A percentile compares a stretch with the other conserved stretches of the same genome.
phyloP scores from a whole-genome alignment of 2,113 vertebrate species.

The Megaleporinus macrocephalus region DNA sequence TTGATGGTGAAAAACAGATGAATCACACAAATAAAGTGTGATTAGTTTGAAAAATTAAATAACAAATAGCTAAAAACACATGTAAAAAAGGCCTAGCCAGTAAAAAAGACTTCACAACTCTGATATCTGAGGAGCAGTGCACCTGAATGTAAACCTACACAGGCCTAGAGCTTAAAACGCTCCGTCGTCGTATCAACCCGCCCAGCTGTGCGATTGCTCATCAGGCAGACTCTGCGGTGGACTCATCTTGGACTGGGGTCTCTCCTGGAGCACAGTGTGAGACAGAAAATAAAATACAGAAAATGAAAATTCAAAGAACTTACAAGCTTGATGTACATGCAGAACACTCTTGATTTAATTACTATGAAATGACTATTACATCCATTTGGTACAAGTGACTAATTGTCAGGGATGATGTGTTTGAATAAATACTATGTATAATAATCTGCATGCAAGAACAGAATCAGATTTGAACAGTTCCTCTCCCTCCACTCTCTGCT shows the following conservation, averaged over 20 bases:
- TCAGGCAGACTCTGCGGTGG: constrained; percentile 41
- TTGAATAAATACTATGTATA: too few species aligned
- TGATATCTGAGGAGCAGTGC: background rate
- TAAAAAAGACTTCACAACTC: background rate
- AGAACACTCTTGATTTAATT: too few species aligned
- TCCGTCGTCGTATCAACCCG: background rate
- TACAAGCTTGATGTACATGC: too few species aligned
- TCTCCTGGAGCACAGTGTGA: constrained; percentile 23
- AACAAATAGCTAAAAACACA: background rate
- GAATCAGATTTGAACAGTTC: too few species aligned
- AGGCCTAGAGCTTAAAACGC: background rate
- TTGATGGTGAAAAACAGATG: background rate
- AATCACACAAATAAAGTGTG: background rate
- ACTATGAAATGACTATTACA: too few species aligned
- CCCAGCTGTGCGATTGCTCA: background rate
- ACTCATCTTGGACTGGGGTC: constrained; percentile 13
- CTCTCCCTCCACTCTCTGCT: too few species aligned
- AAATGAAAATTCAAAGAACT: background rate
- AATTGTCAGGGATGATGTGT: too few species aligned
- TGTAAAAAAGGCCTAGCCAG: background rate
- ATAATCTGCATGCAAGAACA: too few species aligned
- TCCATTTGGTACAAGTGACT: too few species aligned
- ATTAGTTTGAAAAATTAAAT: background rate
- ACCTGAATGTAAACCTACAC: background rate
- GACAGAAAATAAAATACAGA: background rate